Base-by-base conservation (phyloP, 2,797 vertebrate species). In the Mormyrops attenuatus region DNA sequence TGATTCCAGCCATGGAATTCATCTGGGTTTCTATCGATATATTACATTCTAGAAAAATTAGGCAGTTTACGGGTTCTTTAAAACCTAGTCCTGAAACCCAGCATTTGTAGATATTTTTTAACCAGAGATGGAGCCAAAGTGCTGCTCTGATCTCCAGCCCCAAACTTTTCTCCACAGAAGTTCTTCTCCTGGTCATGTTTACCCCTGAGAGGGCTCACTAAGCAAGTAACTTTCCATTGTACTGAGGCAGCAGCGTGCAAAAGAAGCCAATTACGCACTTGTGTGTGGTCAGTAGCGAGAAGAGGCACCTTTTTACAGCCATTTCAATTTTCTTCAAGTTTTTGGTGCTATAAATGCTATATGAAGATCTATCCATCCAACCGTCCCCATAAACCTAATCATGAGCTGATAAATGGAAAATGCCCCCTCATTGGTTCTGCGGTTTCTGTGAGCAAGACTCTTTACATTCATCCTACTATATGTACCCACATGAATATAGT, bases 251-350 rank as follows among this genome's bases (percentile, higher is more conserved):
- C 85, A 84, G 87, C 60, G 53, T 49, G 55, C n/a, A n/a, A 90
- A 90, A 89, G 66, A 90, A 84, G 88, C 7, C 89, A 91, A 89
- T 91, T 89, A 88, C 44, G 53, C 73, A 15, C 30, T 73, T 53
- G 73, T 55, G 73, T 44, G 20, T 80, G 66, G 26, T 69, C 66
- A 69, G 30, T 3, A 4, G 26, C 0, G 11, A 30, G 26, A 73
- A 34, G 11, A 73, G 66, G 66, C 66, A 34, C 66, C 66, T 73
- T 73, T 34, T 34, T 38, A 38, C 13, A 73, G 30, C 26, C 30
- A 38, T 73, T 34, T 73, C 13, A 73, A 17, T 73, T 73, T 73
- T 5, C 66, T 73, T 73, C 66, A 73, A 73, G 30, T 73, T 73
- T 38, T 38, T 34, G 13, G 13, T 34, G 66, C 13, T 73, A 38